Evolutionary conservation across 2,113 vertebrate genomes (phyloP).

Genomic region (Microcebus jonahi): DNA sequence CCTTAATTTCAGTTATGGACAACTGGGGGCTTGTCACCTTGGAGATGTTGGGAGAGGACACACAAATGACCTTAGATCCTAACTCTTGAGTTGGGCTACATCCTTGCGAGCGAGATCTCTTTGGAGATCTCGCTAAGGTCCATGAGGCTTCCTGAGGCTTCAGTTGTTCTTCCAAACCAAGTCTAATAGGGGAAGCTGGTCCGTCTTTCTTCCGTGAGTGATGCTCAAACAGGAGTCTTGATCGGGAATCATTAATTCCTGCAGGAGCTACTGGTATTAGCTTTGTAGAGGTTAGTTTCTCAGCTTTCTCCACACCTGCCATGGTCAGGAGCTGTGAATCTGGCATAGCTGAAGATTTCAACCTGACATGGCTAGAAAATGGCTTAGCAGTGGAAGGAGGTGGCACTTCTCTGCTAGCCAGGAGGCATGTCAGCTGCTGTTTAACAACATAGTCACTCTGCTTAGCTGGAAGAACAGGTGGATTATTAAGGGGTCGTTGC

Average conservation of each 20-base stretch:
- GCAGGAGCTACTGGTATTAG: not conserved
- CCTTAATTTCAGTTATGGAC: not conserved
- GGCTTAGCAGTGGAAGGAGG: conserved; percentile 69
- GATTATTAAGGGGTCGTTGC: conserved; percentile 88
- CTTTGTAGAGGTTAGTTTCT: conserved; percentile 57
- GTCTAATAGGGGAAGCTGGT: conserved; percentile 9
- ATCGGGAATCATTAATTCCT: conserved; percentile 64
- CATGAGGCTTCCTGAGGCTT: not conserved
- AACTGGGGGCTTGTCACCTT: conserved; percentile 18
- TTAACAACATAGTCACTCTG: conserved; percentile 82
- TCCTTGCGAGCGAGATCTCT: conserved; percentile 71
- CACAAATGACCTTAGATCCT: conserved; percentile 44
- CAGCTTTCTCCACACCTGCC: conserved; percentile 51
- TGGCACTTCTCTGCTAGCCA: conserved; percentile 63
- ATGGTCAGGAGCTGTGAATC: conserved; percentile 45
- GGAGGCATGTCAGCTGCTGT: conserved; percentile 62
- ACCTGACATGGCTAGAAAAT: conserved; percentile 80
- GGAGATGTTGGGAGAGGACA: conserved; percentile 63
- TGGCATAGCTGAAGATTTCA: conserved; percentile 60
- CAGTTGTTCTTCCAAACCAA: conserved; percentile 57
- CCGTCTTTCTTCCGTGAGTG: conserved; percentile 33
- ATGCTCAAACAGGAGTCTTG: conserved; percentile 46
- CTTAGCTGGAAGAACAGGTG: conserved; percentile 85
- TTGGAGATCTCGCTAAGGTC: conserved; percentile 27
- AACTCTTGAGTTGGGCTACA: conserved; percentile 79